Evolutionary conservation across 2,888 invertebrate genomes (phyloP).

Genomic region (Meta bourneti): DNA sequence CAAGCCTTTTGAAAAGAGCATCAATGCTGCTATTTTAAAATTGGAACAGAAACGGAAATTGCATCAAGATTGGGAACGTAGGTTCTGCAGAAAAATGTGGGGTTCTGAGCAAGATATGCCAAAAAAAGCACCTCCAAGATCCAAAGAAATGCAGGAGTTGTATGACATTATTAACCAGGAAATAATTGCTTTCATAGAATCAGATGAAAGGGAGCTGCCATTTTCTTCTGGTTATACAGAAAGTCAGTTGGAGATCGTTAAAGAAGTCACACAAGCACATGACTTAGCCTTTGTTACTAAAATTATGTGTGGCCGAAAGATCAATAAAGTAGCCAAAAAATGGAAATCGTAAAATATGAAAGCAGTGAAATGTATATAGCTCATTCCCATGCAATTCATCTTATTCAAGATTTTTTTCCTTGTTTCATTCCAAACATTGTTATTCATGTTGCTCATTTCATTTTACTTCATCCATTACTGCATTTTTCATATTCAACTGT

Average conservation of each 20-base stretch:
- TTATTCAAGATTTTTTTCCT: too few relatives aligned
- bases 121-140: not conserved
- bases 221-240: conserved; percentile 58
- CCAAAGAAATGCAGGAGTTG: conserved; percentile 43
- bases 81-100: conserved; percentile 50
- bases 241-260: conserved; percentile 56
- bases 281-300: conserved; percentile 55
- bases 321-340: conserved; percentile 63
- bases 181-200: conserved; percentile 38
- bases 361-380: too few relatives aligned
- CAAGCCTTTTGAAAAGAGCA: conserved; percentile 66
- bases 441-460: too few relatives aligned
- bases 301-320: conserved; percentile 38
- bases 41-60: conserved; percentile 60
- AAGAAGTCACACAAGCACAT: conserved; percentile 41
- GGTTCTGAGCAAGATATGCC: not conserved
- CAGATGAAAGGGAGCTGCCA: conserved; percentile 32
- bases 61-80: conserved; percentile 58
- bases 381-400: too few relatives aligned
- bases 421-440: too few relatives aligned
- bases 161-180: not conserved
- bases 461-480: too few relatives aligned
- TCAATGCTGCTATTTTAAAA: conserved; percentile 55
- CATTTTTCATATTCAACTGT: too few relatives aligned
- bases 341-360: not conserved